Evolutionary conservation across 2,113 vertebrate species (phyloP).

Genomic region (Thunnus thynnus): DNA sequence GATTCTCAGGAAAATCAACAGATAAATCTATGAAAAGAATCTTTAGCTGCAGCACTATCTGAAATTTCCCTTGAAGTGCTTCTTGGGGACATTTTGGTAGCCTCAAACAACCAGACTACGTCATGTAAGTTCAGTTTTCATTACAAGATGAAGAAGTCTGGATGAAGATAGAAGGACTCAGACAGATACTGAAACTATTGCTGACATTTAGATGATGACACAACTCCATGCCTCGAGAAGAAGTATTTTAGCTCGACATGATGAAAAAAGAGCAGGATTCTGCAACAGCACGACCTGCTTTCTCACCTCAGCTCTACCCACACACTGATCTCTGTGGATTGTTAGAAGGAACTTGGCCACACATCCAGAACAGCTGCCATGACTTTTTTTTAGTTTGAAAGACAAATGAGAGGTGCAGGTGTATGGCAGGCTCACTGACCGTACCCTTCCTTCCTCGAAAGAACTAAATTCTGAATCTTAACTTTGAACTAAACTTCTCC

Average conservation of each 20-base stretch:
- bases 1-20: no score
- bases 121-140: no score
- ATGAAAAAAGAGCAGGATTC: neutral
- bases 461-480: neutral
- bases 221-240: neutral
- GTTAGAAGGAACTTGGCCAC: neutral
- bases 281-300: neutral
- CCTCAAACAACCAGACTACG: no score
- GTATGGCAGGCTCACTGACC: neutral
- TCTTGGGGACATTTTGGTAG: neutral
- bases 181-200: neutral
- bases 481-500: constrained; percentile 17
- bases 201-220: neutral
- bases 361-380: neutral
- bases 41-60: no score
- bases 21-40: no score
- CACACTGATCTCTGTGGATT: neutral
- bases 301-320: neutral
- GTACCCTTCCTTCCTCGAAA: neutral
- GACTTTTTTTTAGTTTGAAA: neutral
- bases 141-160: neutral
- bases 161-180: neutral
- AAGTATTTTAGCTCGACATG: neutral
- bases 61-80: no score
- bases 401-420: neutral